Base-by-base conservation (phyloP, 2,888 invertebrate genomes). In the Geophilus truncorum region DNA sequence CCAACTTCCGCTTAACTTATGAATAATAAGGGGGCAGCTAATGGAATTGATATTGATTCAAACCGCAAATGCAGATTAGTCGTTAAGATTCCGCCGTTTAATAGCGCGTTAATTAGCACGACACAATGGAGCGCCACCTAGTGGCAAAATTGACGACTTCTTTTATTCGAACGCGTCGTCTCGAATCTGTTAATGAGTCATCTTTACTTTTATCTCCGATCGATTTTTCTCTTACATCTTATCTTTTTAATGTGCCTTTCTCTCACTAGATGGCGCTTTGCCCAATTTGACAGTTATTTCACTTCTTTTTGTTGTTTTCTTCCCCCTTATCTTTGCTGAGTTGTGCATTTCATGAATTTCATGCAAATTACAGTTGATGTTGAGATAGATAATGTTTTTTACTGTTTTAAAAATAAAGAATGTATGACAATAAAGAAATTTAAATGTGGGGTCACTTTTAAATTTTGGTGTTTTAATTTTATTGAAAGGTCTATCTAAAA, bases 11-110 rank as follows among this genome's bases (percentile, higher is more conserved):
- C 57, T 23, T 40, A 2, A 57, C 57, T 57, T 57, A 57, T 57
- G 57, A 57, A 57, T 57, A 57, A 57, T 57, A 57, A 57, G 57
- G 18, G 57, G 18, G 18, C 57, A n/a, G 18, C 3, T 57, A 57
- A 57, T 57, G 57, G 57, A 57, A 57, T 57, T 57, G 18, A 18
- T 57, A 57, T 57, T 57, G 57, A 57, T 57, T 57, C 18, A 9
- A 57, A 57, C 57, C 57, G 23, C 57, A 57, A 57, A 57, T 57
- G 57, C 57, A 57, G 57, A 57, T 57, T 57, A 57, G 57, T 57
- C 57, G 57, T 57, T 57, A 57, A 57, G 57, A 57, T 57, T 57
- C 57, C 57, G 18, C 18, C 57, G 18, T 57, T 57, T 57, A 57
- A 57, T 57, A 57, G 57, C 23, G 57, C 57, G 57, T 57, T 57